Evolutionary conservation across 2,797 vertebrate species (phyloP), one percentile per base, ranked within the genome.

Genomic region (Mus spretus): DNA sequence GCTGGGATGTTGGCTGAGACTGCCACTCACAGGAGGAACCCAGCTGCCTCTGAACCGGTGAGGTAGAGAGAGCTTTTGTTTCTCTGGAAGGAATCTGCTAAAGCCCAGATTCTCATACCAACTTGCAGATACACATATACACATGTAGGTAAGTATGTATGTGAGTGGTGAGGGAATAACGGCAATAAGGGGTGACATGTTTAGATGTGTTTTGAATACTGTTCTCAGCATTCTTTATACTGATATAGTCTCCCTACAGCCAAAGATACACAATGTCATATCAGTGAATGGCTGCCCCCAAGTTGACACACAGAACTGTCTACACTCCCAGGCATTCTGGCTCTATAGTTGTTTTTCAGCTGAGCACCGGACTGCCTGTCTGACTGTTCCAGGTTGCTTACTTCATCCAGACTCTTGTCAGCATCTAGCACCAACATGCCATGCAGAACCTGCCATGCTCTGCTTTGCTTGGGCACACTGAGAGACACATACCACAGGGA

Each of bases 371-470:
- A 6, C 28, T 2, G 3, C 20, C 8, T 67, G 6, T 22, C 53
- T 24, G 5, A 24, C 37, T 34, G 31, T 12, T 26, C 0, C 3
- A 37, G 13, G 7, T 10, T 6, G 22, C 37, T 53, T 1, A 4
- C n/a, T 2, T 2, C 22, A 20, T 0, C 17, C 55, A n/a, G 70
- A 26, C 37, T 53, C 93, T 13, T 57, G 19, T 8, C 8, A 55
- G 61, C 34, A 2, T 28, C 37, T 6, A 7, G 9, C 0, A 17
- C 0, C 1, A 24, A 34, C 0, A 0, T 4, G 14, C 0, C 26
- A 26, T 7, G 17, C 2, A 22, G 26, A 26, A 3, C 2, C 47
- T 4, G 1, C 1, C 28, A 0, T 0, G 1, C 22, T 19, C 31
- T 1, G 0, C 47, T 24, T n/a, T 4, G 34, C 13, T 24, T 3